Percentiles rank a stretch among this genome's conserved stretches.
These are phyloP conservation scores for Aphelinus atriplicis DNA, from an alignment of 1,140 invertebrate genomes.

Conservation along the genomic window DNA sequence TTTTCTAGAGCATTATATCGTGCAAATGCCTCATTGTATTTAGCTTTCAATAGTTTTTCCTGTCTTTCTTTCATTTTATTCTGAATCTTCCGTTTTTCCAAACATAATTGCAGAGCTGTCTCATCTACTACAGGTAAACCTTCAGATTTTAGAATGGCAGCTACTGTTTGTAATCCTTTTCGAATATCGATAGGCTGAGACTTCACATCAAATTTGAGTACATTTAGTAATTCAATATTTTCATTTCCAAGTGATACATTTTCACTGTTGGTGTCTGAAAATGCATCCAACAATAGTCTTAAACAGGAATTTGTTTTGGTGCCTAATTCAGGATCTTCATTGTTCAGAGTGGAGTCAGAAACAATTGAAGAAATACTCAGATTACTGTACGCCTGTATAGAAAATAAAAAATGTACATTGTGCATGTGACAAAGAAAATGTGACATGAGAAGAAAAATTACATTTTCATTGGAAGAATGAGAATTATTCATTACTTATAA, in stretches of 20 bases:
- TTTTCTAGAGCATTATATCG: slow-evolving; percentile 47
- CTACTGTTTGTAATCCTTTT: slow-evolving; percentile 48
- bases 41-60: slow-evolving; percentile 48
- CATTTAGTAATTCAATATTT: slow-evolving; percentile 43
- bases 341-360: slow-evolving; percentile 14
- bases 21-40: slow-evolving; percentile 50
- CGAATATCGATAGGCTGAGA: slow-evolving; percentile 49
- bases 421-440: too few species aligned
- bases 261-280: slow-evolving; percentile 53
- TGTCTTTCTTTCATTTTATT: slow-evolving; percentile 47
- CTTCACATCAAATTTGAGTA: slow-evolving; percentile 48
- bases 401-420: slow-evolving; percentile 3
- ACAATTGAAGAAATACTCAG: slow-evolving; percentile 32
- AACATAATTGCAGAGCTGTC: slow-evolving; percentile 42
- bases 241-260: slow-evolving; percentile 49
- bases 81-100: slow-evolving; percentile 47
- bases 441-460: too few species aligned
- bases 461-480: too few species aligned
- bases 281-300: slow-evolving; percentile 45
- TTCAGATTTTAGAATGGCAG: slow-evolving; percentile 48
- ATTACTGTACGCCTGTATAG: slow-evolving; percentile 28
- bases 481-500: too few species aligned
- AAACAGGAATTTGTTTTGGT: slow-evolving; percentile 31
- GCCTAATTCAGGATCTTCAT: slow-evolving; percentile 25
- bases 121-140: slow-evolving; percentile 50